Evolutionary conservation across 1,140 invertebrate species (phyloP).

Genomic region (Stratiolaelaps scimitus): DNA sequence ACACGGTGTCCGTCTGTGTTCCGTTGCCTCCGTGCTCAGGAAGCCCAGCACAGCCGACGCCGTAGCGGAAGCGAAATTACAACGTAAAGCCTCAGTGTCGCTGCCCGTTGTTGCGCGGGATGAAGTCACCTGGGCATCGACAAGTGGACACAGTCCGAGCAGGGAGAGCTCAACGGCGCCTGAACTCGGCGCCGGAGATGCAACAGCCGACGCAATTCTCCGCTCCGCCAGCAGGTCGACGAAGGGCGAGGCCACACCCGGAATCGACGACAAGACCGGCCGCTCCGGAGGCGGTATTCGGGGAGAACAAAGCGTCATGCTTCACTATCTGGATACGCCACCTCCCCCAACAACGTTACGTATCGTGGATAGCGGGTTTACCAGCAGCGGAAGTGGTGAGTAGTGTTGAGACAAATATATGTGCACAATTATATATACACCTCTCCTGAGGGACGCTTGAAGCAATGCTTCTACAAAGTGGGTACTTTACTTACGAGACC

Average conservation of each 20-base stretch:
- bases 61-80: neutral
- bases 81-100: constrained; percentile 11
- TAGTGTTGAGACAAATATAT: neutral
- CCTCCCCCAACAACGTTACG: neutral
- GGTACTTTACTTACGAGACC: too few species aligned
- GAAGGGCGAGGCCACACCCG: too few species aligned
- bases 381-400: constrained; percentile 1
- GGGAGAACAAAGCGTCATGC: constrained; percentile 14
- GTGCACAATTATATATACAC: too few species aligned
- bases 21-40: neutral
- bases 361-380: constrained; percentile 5
- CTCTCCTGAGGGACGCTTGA: too few species aligned
- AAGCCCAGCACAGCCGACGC: neutral
- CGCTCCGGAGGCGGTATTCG: neutral
- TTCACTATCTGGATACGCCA: constrained; percentile 4
- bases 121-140: neutral
- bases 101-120: neutral
- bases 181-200: neutral
- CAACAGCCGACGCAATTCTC: too few species aligned
- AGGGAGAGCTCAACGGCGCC: constrained; percentile 6
- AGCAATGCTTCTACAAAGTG: too few species aligned
- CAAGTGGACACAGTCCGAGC: neutral
- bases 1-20: too few species aligned
- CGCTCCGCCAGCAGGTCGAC: too few species aligned
- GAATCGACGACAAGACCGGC: neutral